Evolutionary conservation across 1,140 invertebrate genomes (phyloP), one percentile per base, ranked within the genome.

Genomic region (Drosophila malerkotliana): DNA sequence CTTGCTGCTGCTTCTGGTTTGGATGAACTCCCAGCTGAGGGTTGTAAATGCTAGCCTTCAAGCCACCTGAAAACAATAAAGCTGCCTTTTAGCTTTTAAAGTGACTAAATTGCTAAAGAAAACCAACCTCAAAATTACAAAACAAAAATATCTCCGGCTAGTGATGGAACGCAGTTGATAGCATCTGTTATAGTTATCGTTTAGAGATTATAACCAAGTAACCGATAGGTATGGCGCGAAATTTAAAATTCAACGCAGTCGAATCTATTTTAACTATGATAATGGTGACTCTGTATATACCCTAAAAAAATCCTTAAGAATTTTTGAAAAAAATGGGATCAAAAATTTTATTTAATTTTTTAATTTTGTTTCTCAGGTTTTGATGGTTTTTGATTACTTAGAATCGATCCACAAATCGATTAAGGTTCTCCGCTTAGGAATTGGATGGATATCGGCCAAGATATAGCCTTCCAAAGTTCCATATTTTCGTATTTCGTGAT

Each of bases 101-200:
- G 9, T 1, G 3, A 6, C 4, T 44, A 18, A 24, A 49, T 14
- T 68, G 39, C 12, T 28, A 39, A n/a, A 37, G 37, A 69, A 41
- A 71, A 69, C 67, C 64, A 71, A 71, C 67, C 67, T 71, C 52
- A 68, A 69, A 71, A 71, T 71, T 71, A 71, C 67, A 71, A 69
- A 69, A 69, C 66, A 67, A 69, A 52, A 69, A 68, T 47, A 47
- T 47, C 18, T 47, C 44, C 44, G 44, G 44, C 44, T 47, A 47
- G 44, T 24, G 44, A 1, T 47, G 44, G 44, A 2, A 18, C 14
- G 7, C 14, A 45, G 8, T 0, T 9, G 44, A 24, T 47, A 8
- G 9, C 14, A 47, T 3, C 44, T 21, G 44, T 10, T 7, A 9
- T 9, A 24, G 6, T 44, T 10, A 44, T 44, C 41, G 41, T 6